Base-by-base conservation (phyloP, 2,888 invertebrate species). In the Drosophila yooni region DNA sequence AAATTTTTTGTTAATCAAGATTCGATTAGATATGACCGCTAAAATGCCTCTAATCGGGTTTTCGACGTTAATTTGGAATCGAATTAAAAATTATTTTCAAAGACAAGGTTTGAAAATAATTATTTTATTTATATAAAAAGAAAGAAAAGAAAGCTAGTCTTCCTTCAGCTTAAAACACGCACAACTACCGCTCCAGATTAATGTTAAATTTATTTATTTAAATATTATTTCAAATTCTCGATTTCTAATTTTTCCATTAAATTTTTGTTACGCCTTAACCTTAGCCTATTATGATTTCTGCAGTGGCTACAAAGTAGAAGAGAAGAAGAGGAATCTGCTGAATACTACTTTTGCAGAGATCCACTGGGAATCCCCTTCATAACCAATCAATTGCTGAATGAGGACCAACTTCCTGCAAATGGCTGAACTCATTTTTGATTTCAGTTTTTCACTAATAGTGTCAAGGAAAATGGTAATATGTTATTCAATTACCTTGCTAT, bases 401-500 rank as follows among this genome's bases (percentile, higher is more conserved):
- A n/a, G 10, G 4, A 40, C 10, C n/a, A 40, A 2, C 40, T 40
- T 40, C 0, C 4, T n/a, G 10, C n/a, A 40, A n/a, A n/a, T n/a
- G n/a, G n/a, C n/a, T n/a, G n/a, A n/a, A n/a, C 10, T n/a, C 1
- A n/a, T 40, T 40, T 3, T 40, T n/a, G n/a, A 40, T 10, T n/a
- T 40, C 10, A 8, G 40, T n/a, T 1, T 40, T 40, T n/a, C 40
- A 40, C 40, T n/a, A 40, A 40, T n/a, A n/a, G 10, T 10, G 40
- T 40, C n/a, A 40, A n/a, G n/a, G 10, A 40, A 46, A 25, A 25
- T 46, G 7, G 15, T 25, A 27, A 1, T 6, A 53, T 25, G 10
- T 21, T 25, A 1, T 31, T 57, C 7, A 73, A 78, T 81, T 66
- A 92, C 92, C 87, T 93, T 93, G 74, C 92, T 93, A 70, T 92